Conservation (phyloP, 2,888 invertebrate species). For the Xestobium rufovillosum region DNA sequence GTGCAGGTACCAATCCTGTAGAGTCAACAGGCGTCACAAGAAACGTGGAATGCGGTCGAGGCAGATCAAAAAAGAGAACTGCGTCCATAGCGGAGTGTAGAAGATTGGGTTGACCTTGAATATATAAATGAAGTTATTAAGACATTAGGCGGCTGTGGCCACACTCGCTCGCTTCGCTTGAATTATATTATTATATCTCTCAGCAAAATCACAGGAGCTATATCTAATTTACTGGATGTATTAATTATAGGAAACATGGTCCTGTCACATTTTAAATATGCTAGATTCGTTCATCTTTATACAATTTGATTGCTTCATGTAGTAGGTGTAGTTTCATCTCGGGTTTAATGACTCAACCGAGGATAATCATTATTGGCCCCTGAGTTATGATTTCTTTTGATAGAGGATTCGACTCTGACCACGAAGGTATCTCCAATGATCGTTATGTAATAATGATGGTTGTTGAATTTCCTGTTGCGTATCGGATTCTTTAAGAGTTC, state of each 20-base stretch:
- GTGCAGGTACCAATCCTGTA: too few species aligned
- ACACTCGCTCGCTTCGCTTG: constrained; percentile 38
- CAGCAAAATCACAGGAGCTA: constrained; percentile 41
- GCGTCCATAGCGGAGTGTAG: constrained; percentile 20
- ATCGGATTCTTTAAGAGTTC: too few species aligned
- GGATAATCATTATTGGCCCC: constrained; percentile 2
- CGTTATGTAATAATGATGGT: too few species aligned
- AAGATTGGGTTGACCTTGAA: constrained; percentile 40
- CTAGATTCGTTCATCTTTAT: constrained; percentile 8
- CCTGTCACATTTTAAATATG: constrained; percentile 27
- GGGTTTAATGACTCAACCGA: constrained; percentile 23
- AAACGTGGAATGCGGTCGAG: not conserved
- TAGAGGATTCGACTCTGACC: too few species aligned
- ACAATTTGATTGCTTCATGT: constrained; percentile 5
- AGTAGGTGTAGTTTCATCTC: constrained; percentile 9
- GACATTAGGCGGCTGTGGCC: constrained; percentile 43
- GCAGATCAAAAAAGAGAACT: not conserved
- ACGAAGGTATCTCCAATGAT: too few species aligned
- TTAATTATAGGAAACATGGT: constrained; percentile 37
- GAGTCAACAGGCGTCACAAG: too few species aligned
- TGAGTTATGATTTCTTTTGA: too few species aligned
- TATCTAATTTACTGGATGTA: constrained; percentile 40
- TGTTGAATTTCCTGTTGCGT: too few species aligned
- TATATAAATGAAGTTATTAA: constrained; percentile 45
- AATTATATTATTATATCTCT: constrained; percentile 41